These are phyloP conservation scores for Hemiprocne comata DNA, from an alignment of 2,113 vertebrate genomes.

Conservation along the genomic window DNA sequence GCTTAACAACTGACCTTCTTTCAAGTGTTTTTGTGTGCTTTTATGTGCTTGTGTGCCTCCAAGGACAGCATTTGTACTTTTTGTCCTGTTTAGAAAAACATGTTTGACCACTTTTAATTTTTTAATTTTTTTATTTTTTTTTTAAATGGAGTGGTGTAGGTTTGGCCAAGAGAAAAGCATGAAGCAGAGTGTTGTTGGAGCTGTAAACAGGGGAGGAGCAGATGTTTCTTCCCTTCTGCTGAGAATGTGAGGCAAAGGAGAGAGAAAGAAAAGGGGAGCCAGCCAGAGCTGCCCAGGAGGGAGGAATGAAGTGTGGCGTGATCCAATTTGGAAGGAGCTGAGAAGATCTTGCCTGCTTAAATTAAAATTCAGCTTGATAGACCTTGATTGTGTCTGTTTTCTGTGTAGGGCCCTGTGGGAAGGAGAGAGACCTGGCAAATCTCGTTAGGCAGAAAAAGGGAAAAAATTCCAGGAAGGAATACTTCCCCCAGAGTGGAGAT, in stretches of 20 bases:
- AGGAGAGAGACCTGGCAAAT: not conserved
- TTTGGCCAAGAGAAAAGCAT: not conserved
- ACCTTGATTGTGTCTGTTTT: not conserved
- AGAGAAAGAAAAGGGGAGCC: not conserved
- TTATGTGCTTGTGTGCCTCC: not conserved
- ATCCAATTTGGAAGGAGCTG: not conserved
- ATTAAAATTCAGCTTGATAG: not conserved
- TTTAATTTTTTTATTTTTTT: not conserved
- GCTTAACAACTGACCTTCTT: not conserved
- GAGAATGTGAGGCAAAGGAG: not conserved
- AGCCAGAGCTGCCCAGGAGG: not conserved
- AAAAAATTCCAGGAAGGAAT: not conserved
- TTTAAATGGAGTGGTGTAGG: not conserved
- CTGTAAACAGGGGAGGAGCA: not conserved
- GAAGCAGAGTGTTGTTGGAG: not conserved
- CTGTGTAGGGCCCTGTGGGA: not conserved
- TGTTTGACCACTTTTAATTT: accelerated
- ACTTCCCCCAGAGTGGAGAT: not conserved
- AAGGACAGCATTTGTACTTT: not conserved
- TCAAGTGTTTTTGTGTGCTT: not conserved
- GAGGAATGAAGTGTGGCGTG: not conserved
- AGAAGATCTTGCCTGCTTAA: not conserved
- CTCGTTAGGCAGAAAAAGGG: not conserved
- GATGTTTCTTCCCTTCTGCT: not conserved
- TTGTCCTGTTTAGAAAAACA: not conserved